These are phyloP conservation scores for Halcyon smyrnensis DNA, from an alignment of 2,797 vertebrate species.

Conservation along the genomic window DNA sequence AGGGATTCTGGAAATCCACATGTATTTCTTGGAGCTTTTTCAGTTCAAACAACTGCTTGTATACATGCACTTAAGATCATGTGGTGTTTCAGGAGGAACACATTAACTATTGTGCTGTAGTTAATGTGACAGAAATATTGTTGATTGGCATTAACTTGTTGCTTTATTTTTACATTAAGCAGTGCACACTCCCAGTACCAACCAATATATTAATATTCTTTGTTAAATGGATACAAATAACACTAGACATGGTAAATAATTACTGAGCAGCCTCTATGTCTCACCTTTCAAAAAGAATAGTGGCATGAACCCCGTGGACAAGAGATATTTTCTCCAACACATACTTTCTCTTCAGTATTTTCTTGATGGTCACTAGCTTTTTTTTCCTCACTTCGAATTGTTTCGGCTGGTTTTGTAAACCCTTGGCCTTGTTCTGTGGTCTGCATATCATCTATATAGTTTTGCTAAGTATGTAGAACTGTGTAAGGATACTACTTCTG, in stretches of 20 bases:
- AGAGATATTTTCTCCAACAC: not conserved
- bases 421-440: not conserved
- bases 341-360: not conserved
- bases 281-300: not conserved
- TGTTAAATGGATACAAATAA: not conserved
- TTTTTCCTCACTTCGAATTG: not conserved
- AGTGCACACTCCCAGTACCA: fast-evolving
- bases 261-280: not conserved
- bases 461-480: not conserved
- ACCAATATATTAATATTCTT: not conserved
- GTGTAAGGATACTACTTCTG: not conserved
- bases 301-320: not conserved
- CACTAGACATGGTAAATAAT: not conserved
- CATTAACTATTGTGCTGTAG: not conserved
- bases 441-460: not conserved
- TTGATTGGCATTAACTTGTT: not conserved
- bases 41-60: not conserved
- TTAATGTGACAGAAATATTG: not conserved
- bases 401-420: not conserved
- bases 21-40: not conserved
- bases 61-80: not conserved
- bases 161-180: not conserved
- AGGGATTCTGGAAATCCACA: not conserved
- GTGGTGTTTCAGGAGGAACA: not conserved
- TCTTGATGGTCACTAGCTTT: not conserved